Conservation (phyloP, 2,797 vertebrate genomes). For the Okamejei kenojei region DNA sequence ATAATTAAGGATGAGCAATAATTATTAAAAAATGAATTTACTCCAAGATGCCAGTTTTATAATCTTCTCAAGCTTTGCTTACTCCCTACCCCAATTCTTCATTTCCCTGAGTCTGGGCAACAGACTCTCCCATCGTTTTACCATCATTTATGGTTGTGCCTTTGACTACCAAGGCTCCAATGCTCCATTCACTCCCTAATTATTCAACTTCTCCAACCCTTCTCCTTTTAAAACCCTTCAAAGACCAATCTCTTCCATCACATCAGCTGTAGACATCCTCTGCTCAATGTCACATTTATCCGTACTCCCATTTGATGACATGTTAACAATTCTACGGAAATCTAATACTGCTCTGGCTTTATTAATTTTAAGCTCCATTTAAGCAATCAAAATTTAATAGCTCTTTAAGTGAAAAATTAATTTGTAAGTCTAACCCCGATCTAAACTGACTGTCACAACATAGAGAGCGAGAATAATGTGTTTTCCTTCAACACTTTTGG, state of each 20-base stretch:
- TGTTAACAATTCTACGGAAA: not conserved
- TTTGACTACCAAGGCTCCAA: not conserved
- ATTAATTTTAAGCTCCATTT: conserved; percentile 29
- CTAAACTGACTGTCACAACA: not conserved
- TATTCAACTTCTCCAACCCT: not conserved
- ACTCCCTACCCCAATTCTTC: not conserved
- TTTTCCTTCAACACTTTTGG: not conserved
- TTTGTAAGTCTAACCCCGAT: not conserved
- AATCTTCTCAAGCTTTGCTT: not conserved
- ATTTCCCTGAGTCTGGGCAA: not conserved
- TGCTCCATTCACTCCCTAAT: not conserved
- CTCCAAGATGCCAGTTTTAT: not conserved
- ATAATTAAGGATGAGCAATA: too few species aligned
- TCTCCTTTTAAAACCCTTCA: not conserved
- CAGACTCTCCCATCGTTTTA: not conserved
- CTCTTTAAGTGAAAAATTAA: not conserved
- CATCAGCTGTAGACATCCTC: not conserved
- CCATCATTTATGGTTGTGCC: not conserved
- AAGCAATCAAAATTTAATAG: conserved; percentile 12
- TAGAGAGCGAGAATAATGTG: not conserved
- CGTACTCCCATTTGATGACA: not conserved
- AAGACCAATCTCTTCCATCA: not conserved
- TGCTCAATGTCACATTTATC: not conserved
- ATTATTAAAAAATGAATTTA: too few species aligned
- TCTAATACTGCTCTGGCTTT: not conserved